A percentile compares a stretch with the other conserved stretches of the same genome.
These are phyloP conservation scores for Punctoribates punctum DNA, from an alignment of 2,888 invertebrate genomes.

Conservation along the genomic window DNA sequence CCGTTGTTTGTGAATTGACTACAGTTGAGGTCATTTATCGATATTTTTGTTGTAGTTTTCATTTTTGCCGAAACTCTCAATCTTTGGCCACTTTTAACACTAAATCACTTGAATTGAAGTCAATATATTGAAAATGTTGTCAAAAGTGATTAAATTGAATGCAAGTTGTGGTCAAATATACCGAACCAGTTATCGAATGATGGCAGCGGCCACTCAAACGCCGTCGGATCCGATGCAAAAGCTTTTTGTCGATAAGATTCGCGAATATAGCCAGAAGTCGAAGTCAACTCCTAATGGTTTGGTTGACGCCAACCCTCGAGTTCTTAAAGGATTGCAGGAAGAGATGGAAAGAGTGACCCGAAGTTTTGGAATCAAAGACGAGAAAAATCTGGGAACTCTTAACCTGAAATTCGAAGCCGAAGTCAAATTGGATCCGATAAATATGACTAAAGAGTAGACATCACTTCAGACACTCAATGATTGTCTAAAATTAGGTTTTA, in stretches of 20 bases:
- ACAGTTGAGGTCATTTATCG: not conserved
- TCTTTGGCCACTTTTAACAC: not conserved
- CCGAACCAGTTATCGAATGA: not conserved
- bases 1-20: not conserved
- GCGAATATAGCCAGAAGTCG: slow-evolving; percentile 45
- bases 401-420: slow-evolving; percentile 37
- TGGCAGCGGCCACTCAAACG: slow-evolving; percentile 26
- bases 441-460: slow-evolving; percentile 24
- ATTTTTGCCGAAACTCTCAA: not conserved
- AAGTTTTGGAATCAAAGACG: slow-evolving; percentile 39
- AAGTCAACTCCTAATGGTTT: slow-evolving; percentile 35
- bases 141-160: not conserved
- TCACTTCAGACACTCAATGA: no score
- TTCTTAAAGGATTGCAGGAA: slow-evolving; percentile 38
- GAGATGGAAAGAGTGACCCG: slow-evolving; percentile 41
- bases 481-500: no score
- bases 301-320: slow-evolving; percentile 29
- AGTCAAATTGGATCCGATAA: slow-evolving; percentile 42
- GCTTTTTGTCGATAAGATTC: slow-evolving; percentile 48
- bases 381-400: slow-evolving; percentile 33
- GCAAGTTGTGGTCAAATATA: not conserved
- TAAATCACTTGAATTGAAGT: not conserved
- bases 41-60: not conserved
- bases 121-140: slow-evolving; percentile 8
- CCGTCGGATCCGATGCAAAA: slow-evolving; percentile 48